These are phyloP conservation scores for Eupristina koningsbergeri DNA, from an alignment of 1,140 invertebrate genomes.

Conservation along the genomic window DNA sequence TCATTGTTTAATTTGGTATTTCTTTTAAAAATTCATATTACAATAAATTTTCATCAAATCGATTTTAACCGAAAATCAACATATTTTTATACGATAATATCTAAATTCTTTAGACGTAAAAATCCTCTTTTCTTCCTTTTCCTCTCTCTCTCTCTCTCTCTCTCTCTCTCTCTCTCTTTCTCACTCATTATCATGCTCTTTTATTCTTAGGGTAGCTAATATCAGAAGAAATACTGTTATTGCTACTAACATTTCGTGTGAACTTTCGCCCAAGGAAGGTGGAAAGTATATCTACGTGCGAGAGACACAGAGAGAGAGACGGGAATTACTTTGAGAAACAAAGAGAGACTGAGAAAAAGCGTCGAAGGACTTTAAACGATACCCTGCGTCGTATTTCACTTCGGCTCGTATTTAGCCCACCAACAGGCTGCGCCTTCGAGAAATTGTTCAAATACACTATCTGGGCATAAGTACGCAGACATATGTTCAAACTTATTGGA, in stretches of 20 bases:
- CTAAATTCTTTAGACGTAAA: no score
- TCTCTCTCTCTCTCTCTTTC: background rate
- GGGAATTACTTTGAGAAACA: background rate
- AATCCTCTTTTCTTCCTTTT: no score
- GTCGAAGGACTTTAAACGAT: constrained; percentile 62
- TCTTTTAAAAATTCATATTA: no score
- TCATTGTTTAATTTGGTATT: no score
- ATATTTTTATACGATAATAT: no score
- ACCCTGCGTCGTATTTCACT: constrained; percentile 60
- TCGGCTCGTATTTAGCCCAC: constrained; percentile 59
- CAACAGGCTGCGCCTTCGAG: background rate
- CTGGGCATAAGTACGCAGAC: background rate
- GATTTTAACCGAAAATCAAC: no score
- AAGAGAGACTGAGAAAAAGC: constrained; percentile 30
- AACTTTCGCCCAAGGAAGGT: constrained; percentile 55
- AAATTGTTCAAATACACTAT: constrained; percentile 15
- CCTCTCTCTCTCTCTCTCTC: no score
- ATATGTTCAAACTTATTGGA: constrained; percentile 16
- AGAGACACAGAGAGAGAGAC: background rate
- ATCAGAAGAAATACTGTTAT: constrained; percentile 70
- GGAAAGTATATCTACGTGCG: background rate
- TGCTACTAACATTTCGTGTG: constrained; percentile 65
- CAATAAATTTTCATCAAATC: no score
- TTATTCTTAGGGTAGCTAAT: constrained; percentile 59
- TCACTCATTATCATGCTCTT: background rate